Base-by-base conservation (phyloP, 2,888 invertebrate species). In the Scaptomyza caliginosa region DNA sequence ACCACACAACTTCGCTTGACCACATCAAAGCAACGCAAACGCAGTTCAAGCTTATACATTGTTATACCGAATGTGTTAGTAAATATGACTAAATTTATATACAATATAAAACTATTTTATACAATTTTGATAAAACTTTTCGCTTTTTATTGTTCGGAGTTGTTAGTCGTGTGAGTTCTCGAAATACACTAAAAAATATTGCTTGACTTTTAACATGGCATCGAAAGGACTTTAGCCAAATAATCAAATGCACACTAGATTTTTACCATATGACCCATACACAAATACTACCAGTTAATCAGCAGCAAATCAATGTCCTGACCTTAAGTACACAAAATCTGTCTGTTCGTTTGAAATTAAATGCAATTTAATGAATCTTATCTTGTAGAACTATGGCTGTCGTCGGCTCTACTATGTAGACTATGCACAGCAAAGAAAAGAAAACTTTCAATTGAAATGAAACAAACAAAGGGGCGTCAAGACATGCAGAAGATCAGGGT, bases 291-390 rank as follows among this genome's bases (percentile, higher is more conserved):
- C 7, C 17, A 10, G 2, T 42, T 16, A 49, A 49, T 59, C 57
- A 55, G 45, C 67, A 34, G 46, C 34, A 42, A 42, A 67, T 67
- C 62, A 51, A 58, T 39, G 39, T n/a, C 8, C 26, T 40, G 28
- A 56, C 40, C 42, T 11, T 30, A 48, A 36, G 11, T n/a, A 24
- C 4, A 13, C 4, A 10, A 16, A 26, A 38, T 32, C 38, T 60
- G 72, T 43, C 43, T 68, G 55, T 60, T 49, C 46, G 59, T 59
- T 60, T 57, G 54, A 43, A 68, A 72, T 72, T 72, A 65, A 72
- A 72, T 24, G 78, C 78, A 78, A 80, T 78, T 75, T 75, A 78
- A 70, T 49, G 60, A 65, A 70, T 73, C n/a, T 77, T 65, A 65
- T 78, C 62, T 50, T 62, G 67, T 45, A 54, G 64, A 30, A 30